Base-by-base conservation (phyloP, 2,797 vertebrate genomes). In the Onychomys torridus region DNA sequence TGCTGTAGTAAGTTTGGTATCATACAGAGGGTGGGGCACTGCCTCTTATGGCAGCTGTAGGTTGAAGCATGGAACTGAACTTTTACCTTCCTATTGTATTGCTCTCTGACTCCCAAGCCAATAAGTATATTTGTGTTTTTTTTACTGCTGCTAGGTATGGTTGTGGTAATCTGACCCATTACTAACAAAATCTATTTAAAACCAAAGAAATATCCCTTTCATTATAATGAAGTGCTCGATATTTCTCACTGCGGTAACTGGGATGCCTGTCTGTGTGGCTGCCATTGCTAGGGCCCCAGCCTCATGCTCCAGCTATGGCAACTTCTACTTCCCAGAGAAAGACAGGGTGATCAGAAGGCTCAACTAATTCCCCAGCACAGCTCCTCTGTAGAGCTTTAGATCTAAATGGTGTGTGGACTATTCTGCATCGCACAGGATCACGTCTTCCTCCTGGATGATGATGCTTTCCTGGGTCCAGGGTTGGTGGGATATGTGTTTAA, bases 351-450 rank as follows among this genome's bases (percentile, higher is more conserved):
- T 32, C 11, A 52, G 37, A 67, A 65, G n/a, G 49, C 5, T 43
- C 4, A 46, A n/a, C 25, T 63, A 37, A n/a, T 14, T 19, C 69
- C 73, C 23, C 7, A 10, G 13, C 5, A 17, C 67, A 29, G 69
- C 40, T 49, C 23, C n/a, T 52, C 27, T 57, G 5, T 23, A 34
- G 57, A 17, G 6, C 2, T 16, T 37, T 59, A 57, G 23, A 65
- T 29, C 14, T 5, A 5, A 0, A 6, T 16, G 7, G 2, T 16
- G 6, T 69, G 1, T 5, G 37, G 10, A 21, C 37, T n/a, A 6
- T 21, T 46, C 65, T 63, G 6, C 4, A 32, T 1, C 19, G 17
- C 23, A 6, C 46, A 52, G 32, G 21, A 67, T n/a, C 8, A 19
- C 14, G 19, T 12, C 17, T 63, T 85, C 6, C 13, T 89, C 40